Evolutionary conservation across 2,888 invertebrate genomes (phyloP).

Genomic region (Andrena camellia): DNA sequence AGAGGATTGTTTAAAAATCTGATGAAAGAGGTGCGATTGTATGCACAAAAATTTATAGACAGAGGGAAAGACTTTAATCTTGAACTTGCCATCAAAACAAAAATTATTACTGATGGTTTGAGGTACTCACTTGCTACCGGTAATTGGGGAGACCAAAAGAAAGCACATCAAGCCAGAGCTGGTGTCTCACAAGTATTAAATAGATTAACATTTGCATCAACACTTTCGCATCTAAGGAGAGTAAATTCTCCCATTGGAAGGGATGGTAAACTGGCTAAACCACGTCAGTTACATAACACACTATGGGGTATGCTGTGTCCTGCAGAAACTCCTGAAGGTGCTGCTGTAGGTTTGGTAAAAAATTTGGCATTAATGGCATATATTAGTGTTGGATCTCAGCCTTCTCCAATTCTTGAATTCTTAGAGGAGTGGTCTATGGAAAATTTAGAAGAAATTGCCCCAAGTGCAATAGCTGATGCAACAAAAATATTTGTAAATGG

Average conservation of each 20-base stretch:
- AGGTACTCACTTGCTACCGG: constrained; percentile 99
- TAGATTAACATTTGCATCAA: constrained; percentile 98
- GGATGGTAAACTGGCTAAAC: constrained; percentile 99
- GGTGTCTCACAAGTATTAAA: constrained; percentile 99
- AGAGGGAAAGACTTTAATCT: constrained; percentile 99
- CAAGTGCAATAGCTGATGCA: constrained; percentile 99
- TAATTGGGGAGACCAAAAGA: constrained; percentile 99
- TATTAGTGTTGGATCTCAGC: constrained; percentile 99
- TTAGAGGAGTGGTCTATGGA: constrained; percentile 99
- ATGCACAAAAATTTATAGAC: constrained; percentile 99
- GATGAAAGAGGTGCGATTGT: constrained; percentile 98
- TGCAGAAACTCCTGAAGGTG: constrained; percentile 99
- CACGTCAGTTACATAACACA: constrained; percentile 99
- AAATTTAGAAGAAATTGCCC: constrained; percentile 99
- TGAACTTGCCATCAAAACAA: constrained; percentile 98
- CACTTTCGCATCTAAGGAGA: constrained; percentile 98
- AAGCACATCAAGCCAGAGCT: constrained; percentile 99
- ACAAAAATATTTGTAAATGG: constrained; percentile 99
- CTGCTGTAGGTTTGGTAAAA: constrained; percentile 98
- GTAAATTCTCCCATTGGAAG: constrained; percentile 99
- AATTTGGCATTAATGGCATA: constrained; percentile 99
- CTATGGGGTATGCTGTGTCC: constrained; percentile 99
- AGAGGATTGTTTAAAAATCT: constrained; percentile 98
- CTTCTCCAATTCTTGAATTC: constrained; percentile 99
- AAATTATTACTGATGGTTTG: constrained; percentile 98